Percentiles rank a stretch among this genome's conserved stretches.
Conservation (phyloP, 2,888 invertebrate genomes). For the Gerosis bhagava region DNA sequence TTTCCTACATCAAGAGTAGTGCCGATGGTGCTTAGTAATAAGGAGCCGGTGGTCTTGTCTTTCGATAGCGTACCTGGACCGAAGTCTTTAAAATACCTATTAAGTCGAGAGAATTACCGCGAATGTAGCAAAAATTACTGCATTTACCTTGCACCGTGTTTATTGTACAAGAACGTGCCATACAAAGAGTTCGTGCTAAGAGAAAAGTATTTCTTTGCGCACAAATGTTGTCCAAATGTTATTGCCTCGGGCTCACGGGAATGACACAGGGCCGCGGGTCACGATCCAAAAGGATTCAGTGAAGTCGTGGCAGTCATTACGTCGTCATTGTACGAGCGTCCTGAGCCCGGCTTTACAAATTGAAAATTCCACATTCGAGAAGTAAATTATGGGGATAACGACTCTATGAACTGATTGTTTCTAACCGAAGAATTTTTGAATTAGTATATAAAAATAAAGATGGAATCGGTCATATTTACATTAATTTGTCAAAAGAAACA, state of each 20-base stretch:
- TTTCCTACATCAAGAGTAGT: constrained; percentile 51
- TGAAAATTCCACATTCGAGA: constrained; percentile 24
- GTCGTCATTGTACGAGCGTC: constrained; percentile 34
- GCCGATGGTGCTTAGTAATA: constrained; percentile 56
- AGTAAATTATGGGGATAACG: constrained; percentile 27
- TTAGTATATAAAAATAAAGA: background rate
- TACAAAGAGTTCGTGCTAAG: constrained; percentile 29
- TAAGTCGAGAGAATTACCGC: constrained; percentile 31
- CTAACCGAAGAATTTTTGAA: background rate
- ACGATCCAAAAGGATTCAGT: constrained; percentile 46
- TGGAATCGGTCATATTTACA: too few relatives aligned
- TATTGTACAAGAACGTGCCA: constrained; percentile 23
- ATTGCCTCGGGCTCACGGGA: constrained; percentile 44
- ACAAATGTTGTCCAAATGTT: constrained; percentile 49
- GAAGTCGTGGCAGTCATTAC: constrained; percentile 52
- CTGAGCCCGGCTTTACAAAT: constrained; percentile 33
- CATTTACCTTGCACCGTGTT: constrained; percentile 36
- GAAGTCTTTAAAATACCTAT: constrained; percentile 77
- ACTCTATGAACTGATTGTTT: constrained; percentile 13
- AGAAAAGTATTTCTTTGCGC: constrained; percentile 36
- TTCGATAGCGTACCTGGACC: constrained; percentile 87
- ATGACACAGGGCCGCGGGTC: constrained; percentile 45
- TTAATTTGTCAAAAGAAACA: too few relatives aligned
- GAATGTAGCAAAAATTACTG: constrained; percentile 26
- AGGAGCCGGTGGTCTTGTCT: constrained; percentile 60